These are phyloP conservation scores for Zygaena filipendulae DNA, from an alignment of 2,888 invertebrate genomes.

Conservation along the genomic window DNA sequence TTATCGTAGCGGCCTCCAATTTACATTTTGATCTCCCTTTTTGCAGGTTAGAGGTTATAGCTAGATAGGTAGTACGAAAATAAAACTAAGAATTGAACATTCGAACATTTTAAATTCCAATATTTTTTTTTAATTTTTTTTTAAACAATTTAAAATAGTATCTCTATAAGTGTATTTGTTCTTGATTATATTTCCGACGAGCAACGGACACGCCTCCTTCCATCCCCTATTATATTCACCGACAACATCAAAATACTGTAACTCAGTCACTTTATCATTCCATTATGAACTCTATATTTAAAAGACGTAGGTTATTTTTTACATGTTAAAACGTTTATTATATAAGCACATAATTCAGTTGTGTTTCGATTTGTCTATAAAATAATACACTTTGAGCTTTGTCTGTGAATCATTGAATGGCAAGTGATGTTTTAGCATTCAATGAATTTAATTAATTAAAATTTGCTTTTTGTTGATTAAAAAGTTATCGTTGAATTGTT, in stretches of 20 bases:
- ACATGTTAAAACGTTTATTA: slow-evolving; percentile 18
- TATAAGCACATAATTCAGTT: slow-evolving; percentile 35
- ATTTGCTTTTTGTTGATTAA: slow-evolving; percentile 37
- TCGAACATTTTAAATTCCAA: too few species aligned
- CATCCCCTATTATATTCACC: slow-evolving; percentile 58
- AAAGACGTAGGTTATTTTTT: slow-evolving; percentile 12
- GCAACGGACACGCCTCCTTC: slow-evolving; percentile 57
- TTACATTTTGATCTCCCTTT: too few species aligned
- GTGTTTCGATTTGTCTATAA: slow-evolving; percentile 58
- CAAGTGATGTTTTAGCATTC: slow-evolving; percentile 58
- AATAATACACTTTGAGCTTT: slow-evolving; percentile 67
- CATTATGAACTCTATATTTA: slow-evolving; percentile 20
- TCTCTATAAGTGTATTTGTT: slow-evolving; percentile 15
- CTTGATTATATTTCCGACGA: slow-evolving; percentile 66
- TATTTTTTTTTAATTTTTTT: too few species aligned
- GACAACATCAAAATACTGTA: slow-evolving; percentile 27
- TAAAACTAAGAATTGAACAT: too few species aligned
- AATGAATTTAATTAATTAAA: slow-evolving; percentile 63
- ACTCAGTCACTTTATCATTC: slow-evolving; percentile 17
- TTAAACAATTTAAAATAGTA: too few species aligned
- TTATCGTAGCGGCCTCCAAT: too few species aligned
- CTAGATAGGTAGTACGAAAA: too few species aligned
- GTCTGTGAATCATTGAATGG: slow-evolving; percentile 55
- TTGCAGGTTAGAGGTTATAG: too few species aligned
- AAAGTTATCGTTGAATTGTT: slow-evolving; percentile 22